These are phyloP conservation scores for Spisula solida DNA, from an alignment of 2,888 invertebrate genomes.

Conservation along the genomic window DNA sequence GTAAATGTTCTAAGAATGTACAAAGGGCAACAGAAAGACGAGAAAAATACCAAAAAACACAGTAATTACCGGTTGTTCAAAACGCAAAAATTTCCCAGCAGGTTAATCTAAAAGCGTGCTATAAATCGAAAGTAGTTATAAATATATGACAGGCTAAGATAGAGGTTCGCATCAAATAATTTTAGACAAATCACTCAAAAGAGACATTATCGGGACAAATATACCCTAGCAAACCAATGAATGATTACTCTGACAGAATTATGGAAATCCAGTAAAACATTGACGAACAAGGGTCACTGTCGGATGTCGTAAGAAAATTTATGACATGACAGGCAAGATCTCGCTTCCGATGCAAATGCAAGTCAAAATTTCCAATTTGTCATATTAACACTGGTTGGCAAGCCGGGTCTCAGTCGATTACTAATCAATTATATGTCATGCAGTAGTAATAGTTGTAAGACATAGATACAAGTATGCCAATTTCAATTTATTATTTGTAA, in stretches of 20 bases:
- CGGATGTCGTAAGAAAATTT: conserved; percentile 64
- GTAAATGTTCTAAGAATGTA: background rate
- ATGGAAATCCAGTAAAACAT: conserved; percentile 71
- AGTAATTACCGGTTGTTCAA: background rate
- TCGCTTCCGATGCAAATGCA: conserved; percentile 56
- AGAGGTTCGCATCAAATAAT: conserved; percentile 64
- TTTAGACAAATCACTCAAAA: conserved; percentile 63
- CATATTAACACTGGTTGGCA: conserved; percentile 58
- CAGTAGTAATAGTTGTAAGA: conserved; percentile 26
- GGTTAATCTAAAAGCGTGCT: conserved; percentile 20
- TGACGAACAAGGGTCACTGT: conserved; percentile 55
- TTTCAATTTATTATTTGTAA: conserved; percentile 41
- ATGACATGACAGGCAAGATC: conserved; percentile 63
- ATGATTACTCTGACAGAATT: conserved; percentile 69
- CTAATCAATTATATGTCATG: conserved; percentile 50
- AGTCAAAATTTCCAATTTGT: conserved; percentile 58
- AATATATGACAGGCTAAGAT: conserved; percentile 68
- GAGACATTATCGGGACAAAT: conserved; percentile 72
- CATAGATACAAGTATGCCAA: conserved; percentile 32
- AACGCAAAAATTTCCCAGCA: background rate
- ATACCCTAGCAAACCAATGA: conserved; percentile 64
- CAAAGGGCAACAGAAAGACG: background rate
- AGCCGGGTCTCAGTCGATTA: conserved; percentile 37
- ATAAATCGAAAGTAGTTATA: conserved; percentile 72
- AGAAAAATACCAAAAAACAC: background rate